Conservation (phyloP, 2,113 vertebrate species). For the Cervus canadensis region DNA sequence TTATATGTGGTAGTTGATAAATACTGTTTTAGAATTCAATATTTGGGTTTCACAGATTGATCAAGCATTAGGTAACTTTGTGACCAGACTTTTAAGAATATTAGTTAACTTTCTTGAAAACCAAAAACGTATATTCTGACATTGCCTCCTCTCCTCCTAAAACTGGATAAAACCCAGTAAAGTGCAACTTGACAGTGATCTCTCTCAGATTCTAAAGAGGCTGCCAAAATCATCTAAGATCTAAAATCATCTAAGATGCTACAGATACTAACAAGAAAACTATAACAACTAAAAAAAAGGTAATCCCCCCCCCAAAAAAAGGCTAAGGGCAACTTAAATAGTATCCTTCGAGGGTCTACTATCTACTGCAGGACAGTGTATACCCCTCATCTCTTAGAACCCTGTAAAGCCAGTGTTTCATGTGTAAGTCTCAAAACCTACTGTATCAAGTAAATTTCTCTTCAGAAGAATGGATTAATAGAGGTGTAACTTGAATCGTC, state of each 20-base stretch:
- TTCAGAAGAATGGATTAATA: slow-evolving; percentile 47
- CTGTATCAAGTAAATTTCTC: slow-evolving; percentile 62
- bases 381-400: slow-evolving; percentile 36
- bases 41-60: slow-evolving; percentile 53
- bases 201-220: slow-evolving; percentile 70
- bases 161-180: slow-evolving; percentile 76
- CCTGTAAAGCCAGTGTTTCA: slow-evolving; percentile 69
- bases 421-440: slow-evolving; percentile 63
- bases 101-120: slow-evolving; percentile 58
- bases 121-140: slow-evolving; percentile 58
- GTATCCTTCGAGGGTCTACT: slow-evolving; percentile 56
- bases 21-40: slow-evolving; percentile 45
- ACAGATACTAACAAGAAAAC: slow-evolving; percentile 51
- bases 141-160: slow-evolving; percentile 54
- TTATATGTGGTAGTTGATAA: neutral
- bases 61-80: slow-evolving; percentile 40
- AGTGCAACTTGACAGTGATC: slow-evolving; percentile 75
- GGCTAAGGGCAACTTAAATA: slow-evolving; percentile 61
- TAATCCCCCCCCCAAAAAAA: neutral
- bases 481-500: slow-evolving; percentile 43
- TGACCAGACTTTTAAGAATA: slow-evolving; percentile 44
- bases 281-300: slow-evolving; percentile 42
- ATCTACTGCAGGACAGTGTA: slow-evolving; percentile 45
- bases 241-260: slow-evolving; percentile 59
- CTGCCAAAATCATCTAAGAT: slow-evolving; percentile 55